Evolutionary conservation across 2,113 vertebrate genomes (phyloP), one percentile per base, ranked within the genome.

Genomic region (Rhinolophus sinicus): DNA sequence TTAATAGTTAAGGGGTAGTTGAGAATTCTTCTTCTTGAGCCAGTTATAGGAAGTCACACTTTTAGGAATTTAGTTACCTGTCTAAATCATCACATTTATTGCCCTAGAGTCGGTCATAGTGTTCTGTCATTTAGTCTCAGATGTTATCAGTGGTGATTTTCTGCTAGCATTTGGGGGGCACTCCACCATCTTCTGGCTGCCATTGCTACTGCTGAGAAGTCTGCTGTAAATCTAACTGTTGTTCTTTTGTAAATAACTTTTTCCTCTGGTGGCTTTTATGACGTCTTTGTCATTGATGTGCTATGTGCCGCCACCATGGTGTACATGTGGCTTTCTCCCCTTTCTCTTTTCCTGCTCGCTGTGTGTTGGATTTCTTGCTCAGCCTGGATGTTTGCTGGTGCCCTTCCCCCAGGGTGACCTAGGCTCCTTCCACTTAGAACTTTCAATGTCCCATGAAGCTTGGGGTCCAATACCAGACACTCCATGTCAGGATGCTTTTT

Each of bases 91-190:
- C 35, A 40, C n/a, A 30, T 52, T 19, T 50, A 52, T 60, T 14
- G 21, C 44, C 52, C 0, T 1, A 6, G 7, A 4, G 15, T 16
- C 40, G 24, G 26, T 44, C 6, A 0, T 0, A 14, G 56, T 5
- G 3, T 62, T 24, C 24, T 0, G 0, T 30, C 0, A 1, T 56
- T 21, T 1, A 3, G 9, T 26, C 75, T 52, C 19, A 2, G 15
- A 2, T 0, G 9, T 44, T 38, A 0, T 56, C 13, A 13, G 47
- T 11, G 21, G 54, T 58, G 9, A 8, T 8, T 26, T 4, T 13
- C 54, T 33, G 33, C 30, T 26, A 13, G 44, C 40, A 7, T 19
- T 2, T 35, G 77, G 38, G 50, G 14, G 65, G 38, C 28, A 5
- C 16, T 8, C 50, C 35, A 0, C 22, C 10, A 60, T 30, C 54